Conservation (phyloP, 2,113 vertebrate species). For the Vireo altiloquus region DNA sequence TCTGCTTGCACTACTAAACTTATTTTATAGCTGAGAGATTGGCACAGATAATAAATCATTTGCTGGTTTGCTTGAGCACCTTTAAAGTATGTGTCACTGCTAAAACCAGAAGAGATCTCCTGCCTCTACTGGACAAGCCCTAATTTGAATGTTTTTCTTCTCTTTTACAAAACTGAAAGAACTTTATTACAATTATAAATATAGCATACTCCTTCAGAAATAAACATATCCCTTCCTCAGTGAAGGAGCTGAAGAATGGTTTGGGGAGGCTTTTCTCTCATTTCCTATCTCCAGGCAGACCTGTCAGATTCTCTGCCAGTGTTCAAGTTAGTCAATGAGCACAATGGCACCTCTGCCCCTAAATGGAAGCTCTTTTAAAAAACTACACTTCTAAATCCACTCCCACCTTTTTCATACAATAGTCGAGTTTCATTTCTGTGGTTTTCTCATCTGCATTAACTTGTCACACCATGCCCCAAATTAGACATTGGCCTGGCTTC, state of each 20-base stretch:
- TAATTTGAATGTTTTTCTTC: background rate
- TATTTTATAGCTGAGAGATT: background rate
- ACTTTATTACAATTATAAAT: background rate
- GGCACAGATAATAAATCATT: background rate
- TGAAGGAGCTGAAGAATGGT: background rate
- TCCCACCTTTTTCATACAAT: background rate
- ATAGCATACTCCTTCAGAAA: background rate
- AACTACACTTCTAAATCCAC: background rate
- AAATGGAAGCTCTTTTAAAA: background rate
- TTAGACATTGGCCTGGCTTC: background rate
- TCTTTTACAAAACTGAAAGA: background rate
- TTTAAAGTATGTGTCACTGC: background rate
- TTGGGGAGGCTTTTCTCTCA: background rate
- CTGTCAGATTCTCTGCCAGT: background rate
- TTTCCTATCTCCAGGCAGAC: rapidly evolving
- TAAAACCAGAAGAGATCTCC: background rate
- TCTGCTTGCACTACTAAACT: background rate
- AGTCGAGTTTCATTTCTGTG: background rate
- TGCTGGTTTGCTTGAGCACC: background rate
- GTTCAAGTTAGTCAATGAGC: background rate
- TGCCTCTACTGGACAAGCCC: background rate
- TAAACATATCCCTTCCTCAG: background rate
- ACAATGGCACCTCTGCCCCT: background rate
- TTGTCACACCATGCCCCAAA: background rate
- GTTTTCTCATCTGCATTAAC: background rate